These are phyloP conservation scores for Sinocyclocheilus maitianheensis DNA, from an alignment of 2,113 vertebrate species.

Conservation along the genomic window DNA sequence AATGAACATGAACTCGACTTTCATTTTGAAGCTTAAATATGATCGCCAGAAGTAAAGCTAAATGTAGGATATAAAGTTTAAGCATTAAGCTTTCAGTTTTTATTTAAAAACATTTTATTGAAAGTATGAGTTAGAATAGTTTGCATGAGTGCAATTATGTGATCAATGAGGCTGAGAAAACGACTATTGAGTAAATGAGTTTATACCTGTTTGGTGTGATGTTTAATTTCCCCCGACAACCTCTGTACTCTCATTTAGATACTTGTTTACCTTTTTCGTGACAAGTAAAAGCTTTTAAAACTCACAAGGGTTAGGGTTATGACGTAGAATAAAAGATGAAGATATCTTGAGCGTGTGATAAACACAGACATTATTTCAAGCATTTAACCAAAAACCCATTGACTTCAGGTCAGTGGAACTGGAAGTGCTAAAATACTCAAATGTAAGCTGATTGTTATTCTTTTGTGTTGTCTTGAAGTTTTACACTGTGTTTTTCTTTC, in stretches of 20 bases:
- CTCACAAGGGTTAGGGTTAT: background rate
- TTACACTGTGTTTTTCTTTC: conserved; percentile 46
- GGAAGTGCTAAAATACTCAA: background rate
- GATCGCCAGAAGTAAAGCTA: background rate
- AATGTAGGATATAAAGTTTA: background rate
- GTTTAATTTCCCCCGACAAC: background rate
- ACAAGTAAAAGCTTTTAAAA: background rate
- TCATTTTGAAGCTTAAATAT: background rate
- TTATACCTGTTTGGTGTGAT: background rate
- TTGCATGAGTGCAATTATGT: background rate
- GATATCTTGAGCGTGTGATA: background rate
- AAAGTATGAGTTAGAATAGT: background rate
- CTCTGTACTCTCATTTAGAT: background rate
- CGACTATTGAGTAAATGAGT: background rate
- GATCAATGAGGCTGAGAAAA: background rate
- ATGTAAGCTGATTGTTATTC: no score
- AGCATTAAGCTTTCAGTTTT: background rate
- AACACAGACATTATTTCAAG: background rate
- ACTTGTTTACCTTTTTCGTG: background rate
- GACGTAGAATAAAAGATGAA: background rate
- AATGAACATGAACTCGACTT: background rate
- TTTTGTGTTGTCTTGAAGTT: background rate
- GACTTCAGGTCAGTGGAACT: background rate
- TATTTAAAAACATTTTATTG: background rate
- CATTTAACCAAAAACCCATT: background rate